Base-by-base conservation (phyloP, 2,113 vertebrate species). In the Hemichromis elongatus region DNA sequence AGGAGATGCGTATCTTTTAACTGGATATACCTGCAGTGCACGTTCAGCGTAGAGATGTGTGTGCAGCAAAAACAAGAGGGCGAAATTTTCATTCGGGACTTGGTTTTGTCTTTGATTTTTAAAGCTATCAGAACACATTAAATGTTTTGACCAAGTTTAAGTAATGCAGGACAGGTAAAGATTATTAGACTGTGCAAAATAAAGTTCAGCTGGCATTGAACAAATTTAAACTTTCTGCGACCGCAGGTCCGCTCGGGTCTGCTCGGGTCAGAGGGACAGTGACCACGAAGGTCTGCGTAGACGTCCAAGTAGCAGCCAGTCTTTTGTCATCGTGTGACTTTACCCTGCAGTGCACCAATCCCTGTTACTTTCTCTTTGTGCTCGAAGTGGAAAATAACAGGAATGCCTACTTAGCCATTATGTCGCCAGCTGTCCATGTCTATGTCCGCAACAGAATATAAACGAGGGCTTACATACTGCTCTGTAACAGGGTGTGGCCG, bases 371-470 rank as follows among this genome's bases (percentile, higher is more conserved):
- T 16, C 5, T 47, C 26, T 47, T 19, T 26, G 5, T 28, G 40
- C 40, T 28, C 47, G 40, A 73, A 47, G 66, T 47, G 66, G 24
- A 73, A 73, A 73, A 47, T 73, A 73, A 47, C 66, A 73, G 24
- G 40, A 73, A 73, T 47, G 66, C 42, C 66, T 47, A 19, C 66
- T 73, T 42, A 47, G 42, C 24, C 14, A 47, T 12, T 28, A 42
- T 73, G 68, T 12, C 24, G 24, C 68, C 42, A 28, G 68, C 42
- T 73, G 66, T 4, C 5, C 1, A 9, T 73, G 24, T 47, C 24
- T 19, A 28, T 47, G 68, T 1, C 68, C 24, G 0, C 40, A 28
- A 70, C 40, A 28, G 42, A 47, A 24, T 73, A 73, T 28, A 7
- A 50, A 50, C 63, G 19, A 42, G 63, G 35, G 7, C 37, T 42